A percentile compares a stretch with the other conserved stretches of the same genome.
phyloP scores from a whole-genome alignment of 2,797 vertebrate species.

The Xenentodon cancila region DNA sequence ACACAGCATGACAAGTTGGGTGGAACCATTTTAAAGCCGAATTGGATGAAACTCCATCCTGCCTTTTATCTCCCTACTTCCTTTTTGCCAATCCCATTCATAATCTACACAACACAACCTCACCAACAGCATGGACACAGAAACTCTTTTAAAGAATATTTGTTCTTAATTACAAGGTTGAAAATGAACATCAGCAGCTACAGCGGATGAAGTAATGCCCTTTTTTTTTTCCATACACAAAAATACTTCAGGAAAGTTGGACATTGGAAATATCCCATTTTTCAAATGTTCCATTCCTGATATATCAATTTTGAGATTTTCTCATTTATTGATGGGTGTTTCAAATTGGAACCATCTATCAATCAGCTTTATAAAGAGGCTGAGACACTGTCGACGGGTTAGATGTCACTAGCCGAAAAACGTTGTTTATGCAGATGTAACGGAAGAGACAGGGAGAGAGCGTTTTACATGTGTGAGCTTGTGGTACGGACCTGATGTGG shows the following conservation, averaged over 20 bases:
- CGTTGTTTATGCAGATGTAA: constrained; percentile 19
- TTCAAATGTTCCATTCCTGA: constrained; percentile 79
- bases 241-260: constrained; percentile 74
- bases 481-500: background rate
- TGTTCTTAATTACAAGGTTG: constrained; percentile 75
- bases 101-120: constrained; percentile 46
- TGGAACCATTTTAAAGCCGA: constrained; percentile 57
- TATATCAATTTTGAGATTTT: constrained; percentile 68
- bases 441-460: background rate
- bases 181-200: constrained; percentile 67
- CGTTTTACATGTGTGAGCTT: background rate
- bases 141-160: constrained; percentile 52
- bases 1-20: constrained; percentile 68
- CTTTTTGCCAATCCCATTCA: constrained; percentile 67
- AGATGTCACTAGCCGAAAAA: constrained; percentile 19
- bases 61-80: constrained; percentile 23
- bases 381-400: constrained; percentile 13
- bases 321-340: constrained; percentile 50
- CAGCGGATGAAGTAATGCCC: constrained; percentile 71
- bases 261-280: constrained; percentile 73
- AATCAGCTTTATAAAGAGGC: constrained; percentile 26
- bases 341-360: constrained; percentile 35
- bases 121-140: constrained; percentile 51
- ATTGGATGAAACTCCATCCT: constrained; percentile 47
- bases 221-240: constrained; percentile 56